phyloP scores from a whole-genome alignment of 35 echinoderm and acorn worm species.

The Lytechinus variegatus region DNA sequence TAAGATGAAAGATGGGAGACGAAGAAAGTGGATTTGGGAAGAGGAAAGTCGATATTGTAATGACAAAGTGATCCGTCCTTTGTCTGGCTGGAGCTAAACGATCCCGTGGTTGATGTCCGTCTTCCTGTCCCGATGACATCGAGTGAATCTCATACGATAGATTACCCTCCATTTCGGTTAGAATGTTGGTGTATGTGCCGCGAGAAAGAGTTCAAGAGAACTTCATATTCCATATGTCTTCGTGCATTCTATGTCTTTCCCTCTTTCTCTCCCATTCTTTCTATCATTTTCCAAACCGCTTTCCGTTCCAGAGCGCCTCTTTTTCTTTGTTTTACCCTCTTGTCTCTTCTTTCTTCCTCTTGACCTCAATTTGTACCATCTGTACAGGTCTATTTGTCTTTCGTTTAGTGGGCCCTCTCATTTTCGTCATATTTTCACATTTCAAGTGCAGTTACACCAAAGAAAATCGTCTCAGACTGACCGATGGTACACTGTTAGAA shows the following conservation, averaged over 20 bases:
- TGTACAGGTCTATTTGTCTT: not conserved
- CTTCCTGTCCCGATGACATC: not conserved
- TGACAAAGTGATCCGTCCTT: not conserved
- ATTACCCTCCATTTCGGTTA: not conserved
- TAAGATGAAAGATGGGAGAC: not conserved
- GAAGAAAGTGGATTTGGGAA: not conserved
- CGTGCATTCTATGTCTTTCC: not conserved
- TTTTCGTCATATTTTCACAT: not conserved
- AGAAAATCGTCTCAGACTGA: no score
- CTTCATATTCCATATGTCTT: not conserved
- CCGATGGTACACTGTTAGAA: no score
- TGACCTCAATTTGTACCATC: not conserved
- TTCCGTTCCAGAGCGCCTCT: not conserved
- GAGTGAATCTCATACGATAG: not conserved
- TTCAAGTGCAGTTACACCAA: no score
- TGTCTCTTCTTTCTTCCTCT: not conserved
- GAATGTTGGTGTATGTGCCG: not conserved
- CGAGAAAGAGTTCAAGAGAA: slow-evolving; percentile 1
- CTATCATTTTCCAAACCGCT: not conserved
- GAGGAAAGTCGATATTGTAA: not conserved
- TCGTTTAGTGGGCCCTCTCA: not conserved
- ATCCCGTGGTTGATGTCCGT: not conserved
- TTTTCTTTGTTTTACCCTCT: no score
- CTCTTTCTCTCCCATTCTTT: not conserved
- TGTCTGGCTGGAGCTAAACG: not conserved